These are phyloP conservation scores for Acronicta leporina DNA, from an alignment of 2,888 invertebrate species.

Conservation along the genomic window DNA sequence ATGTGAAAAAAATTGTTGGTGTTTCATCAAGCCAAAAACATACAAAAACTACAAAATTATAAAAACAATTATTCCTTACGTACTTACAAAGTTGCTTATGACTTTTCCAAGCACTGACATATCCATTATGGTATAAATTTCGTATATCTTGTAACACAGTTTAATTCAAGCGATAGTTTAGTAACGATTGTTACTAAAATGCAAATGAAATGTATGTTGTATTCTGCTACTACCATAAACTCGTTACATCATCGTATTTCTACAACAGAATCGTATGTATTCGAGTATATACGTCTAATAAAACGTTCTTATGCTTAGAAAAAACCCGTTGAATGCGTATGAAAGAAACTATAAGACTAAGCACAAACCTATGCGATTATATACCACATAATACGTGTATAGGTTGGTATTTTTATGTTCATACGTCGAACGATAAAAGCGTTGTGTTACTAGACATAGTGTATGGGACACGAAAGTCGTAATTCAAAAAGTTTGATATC, in stretches of 20 bases:
- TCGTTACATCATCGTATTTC: slow-evolving; percentile 23
- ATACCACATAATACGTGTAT: slow-evolving; percentile 51
- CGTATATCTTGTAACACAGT: slow-evolving; percentile 23
- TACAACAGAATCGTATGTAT: slow-evolving; percentile 15
- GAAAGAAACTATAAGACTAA: slow-evolving; percentile 77
- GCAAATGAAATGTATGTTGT: slow-evolving; percentile 23
- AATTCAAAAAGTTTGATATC: slow-evolving; percentile 69
- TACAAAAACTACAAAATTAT: no score
- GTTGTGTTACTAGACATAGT: slow-evolving; percentile 68
- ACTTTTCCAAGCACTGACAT: slow-evolving; percentile 77
- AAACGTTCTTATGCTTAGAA: slow-evolving; percentile 8
- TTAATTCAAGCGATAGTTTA: slow-evolving; percentile 32
- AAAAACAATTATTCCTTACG: neutral
- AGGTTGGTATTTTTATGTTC: slow-evolving; percentile 75
- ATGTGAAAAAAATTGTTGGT: no score
- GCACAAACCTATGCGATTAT: slow-evolving; percentile 62
- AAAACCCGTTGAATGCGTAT: slow-evolving; percentile 74
- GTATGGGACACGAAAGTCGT: slow-evolving; percentile 75
- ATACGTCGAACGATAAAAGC: slow-evolving; percentile 75
- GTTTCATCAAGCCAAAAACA: no score
- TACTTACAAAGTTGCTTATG: slow-evolving; percentile 84
- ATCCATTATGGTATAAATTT: slow-evolving; percentile 72
- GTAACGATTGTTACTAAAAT: slow-evolving; percentile 29
- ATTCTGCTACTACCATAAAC: slow-evolving; percentile 15
- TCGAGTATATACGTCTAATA: neutral